Conservation (phyloP, 2,888 invertebrate species). For the Aphidius colemani region DNA sequence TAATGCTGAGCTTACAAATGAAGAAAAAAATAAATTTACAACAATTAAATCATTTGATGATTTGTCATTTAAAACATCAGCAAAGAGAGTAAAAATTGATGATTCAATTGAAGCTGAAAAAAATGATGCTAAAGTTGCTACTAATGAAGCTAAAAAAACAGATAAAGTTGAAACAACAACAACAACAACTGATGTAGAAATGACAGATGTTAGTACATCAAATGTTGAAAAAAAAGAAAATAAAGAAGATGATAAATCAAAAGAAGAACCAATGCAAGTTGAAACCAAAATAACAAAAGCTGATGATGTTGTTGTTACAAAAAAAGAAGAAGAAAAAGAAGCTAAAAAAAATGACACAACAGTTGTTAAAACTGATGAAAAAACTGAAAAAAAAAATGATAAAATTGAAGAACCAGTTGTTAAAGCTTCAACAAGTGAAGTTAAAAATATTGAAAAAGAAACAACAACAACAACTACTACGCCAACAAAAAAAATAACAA, state of each 20-base stretch:
- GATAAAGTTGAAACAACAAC: too few relatives aligned
- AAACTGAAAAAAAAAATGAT: constrained; percentile 18
- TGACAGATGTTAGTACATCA: constrained; percentile 32
- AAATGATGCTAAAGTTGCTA: constrained; percentile 14
- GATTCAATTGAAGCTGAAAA: constrained; percentile 27
- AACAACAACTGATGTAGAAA: constrained; percentile 24
- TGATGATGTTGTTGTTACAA: constrained; percentile 31
- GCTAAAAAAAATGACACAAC: constrained; percentile 26
- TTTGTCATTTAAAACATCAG: constrained; percentile 56
- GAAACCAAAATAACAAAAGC: constrained; percentile 39
- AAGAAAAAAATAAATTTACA: constrained; percentile 64
- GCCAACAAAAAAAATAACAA: background rate
- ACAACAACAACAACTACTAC: too few relatives aligned
- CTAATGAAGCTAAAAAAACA: constrained; percentile 27
- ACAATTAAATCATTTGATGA: constrained; percentile 70
- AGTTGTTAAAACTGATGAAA: constrained; percentile 31
- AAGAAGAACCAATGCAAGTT: constrained; percentile 9
- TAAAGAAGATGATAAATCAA: constrained; percentile 25
- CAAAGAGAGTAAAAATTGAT: constrained; percentile 55
- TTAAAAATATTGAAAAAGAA: too few relatives aligned
- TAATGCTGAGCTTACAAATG: constrained; percentile 72
- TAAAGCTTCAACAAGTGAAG: too few relatives aligned
- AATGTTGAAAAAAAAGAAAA: constrained; percentile 21
- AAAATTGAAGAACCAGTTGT: too few relatives aligned
- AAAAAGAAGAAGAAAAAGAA: constrained; percentile 38